Base-by-base conservation (phyloP, 1,140 invertebrate species). In the Meloidogyne hapla region DNA sequence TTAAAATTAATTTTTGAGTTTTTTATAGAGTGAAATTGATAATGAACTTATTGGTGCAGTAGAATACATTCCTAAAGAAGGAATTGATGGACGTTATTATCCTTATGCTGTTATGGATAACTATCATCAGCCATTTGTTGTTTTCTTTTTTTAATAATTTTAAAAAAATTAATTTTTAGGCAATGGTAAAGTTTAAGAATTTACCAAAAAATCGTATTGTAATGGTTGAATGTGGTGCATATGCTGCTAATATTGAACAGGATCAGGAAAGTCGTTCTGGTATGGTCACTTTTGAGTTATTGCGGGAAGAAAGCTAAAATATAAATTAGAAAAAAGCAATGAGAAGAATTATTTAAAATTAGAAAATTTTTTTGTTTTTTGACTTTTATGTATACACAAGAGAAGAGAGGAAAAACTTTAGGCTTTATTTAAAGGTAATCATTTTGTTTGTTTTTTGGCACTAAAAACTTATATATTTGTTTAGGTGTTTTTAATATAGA, bases 111-210 rank as follows among this genome's bases (percentile, higher is more conserved):
- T 81, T 25, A 81, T 86, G 77, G 76, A 79, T 18, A 86, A 86
- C 33, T 86, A 86, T 66, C 85, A 86, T 13, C 85, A 86, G 56
- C 85, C 85, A 26, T 84, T 86, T 61, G 85, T 86, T 65, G 77
- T 83, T 86, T 80, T 79, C 63, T 21, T 64, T n/a, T 6, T 15
- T 56, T 56, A 6, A 25, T 2, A 13, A 63, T 70, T 68, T 13
- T 48, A 48, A 48, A 48, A 42, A 75, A 75, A 74, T 33, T 6
- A 26, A n/a, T 74, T 77, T 64, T 9, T 69, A 86, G 84, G 85
- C 85, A 3, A 83, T 86, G 76, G 84, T 86, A 28, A 87, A 87
- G 69, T 86, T 86, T 80, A 81, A 72, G 3, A 74, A 72, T 1
- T 78, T 87, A 26, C 86, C 86, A 13, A 56, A 69, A 12, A 87